phyloP scores from a whole-genome alignment of 2,888 invertebrate genomes.

The Camptogramma bilineatum region DNA sequence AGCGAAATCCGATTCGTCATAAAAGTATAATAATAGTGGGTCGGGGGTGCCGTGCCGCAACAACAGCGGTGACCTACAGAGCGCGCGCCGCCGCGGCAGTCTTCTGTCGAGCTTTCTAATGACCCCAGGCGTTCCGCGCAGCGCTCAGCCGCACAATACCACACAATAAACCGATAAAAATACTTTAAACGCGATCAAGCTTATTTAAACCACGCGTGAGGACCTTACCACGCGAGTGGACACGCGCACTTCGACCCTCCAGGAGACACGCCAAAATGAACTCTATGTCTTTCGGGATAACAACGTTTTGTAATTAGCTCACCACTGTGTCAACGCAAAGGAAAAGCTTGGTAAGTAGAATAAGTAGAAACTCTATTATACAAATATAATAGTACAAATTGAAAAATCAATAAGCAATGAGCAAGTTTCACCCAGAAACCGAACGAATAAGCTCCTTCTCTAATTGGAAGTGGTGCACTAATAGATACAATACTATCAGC shows the following conservation, averaged over 20 bases:
- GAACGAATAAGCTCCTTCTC: neutral
- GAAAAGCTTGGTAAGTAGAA: slow-evolving; percentile 66
- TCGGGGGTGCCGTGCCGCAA: slow-evolving; percentile 76
- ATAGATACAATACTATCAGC: slow-evolving; percentile 21
- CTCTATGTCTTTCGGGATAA: slow-evolving; percentile 71
- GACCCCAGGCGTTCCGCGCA: slow-evolving; percentile 82
- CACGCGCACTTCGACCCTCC: slow-evolving; percentile 65
- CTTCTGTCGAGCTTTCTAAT: slow-evolving; percentile 83
- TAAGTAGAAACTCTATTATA: slow-evolving; percentile 61
- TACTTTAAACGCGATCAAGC: slow-evolving; percentile 62
- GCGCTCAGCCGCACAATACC: slow-evolving; percentile 60
- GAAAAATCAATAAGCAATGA: neutral
- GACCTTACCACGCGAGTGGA: slow-evolving; percentile 57
- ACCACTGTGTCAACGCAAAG: slow-evolving; percentile 59
- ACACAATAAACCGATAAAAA: slow-evolving; percentile 65
- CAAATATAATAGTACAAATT: neutral
- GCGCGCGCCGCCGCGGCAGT: slow-evolving; percentile 84
- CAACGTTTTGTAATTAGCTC: slow-evolving; percentile 72
- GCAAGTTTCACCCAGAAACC: neutral
- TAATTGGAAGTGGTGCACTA: neutral
- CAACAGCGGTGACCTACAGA: slow-evolving; percentile 79
- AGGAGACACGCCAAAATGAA: slow-evolving; percentile 69
- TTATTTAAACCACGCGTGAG: slow-evolving; percentile 68
- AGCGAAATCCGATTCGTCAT: slow-evolving; percentile 84
- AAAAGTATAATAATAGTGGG: slow-evolving; percentile 85